Conservation (phyloP, 1,140 invertebrate species). For the Drosophila truncata region DNA sequence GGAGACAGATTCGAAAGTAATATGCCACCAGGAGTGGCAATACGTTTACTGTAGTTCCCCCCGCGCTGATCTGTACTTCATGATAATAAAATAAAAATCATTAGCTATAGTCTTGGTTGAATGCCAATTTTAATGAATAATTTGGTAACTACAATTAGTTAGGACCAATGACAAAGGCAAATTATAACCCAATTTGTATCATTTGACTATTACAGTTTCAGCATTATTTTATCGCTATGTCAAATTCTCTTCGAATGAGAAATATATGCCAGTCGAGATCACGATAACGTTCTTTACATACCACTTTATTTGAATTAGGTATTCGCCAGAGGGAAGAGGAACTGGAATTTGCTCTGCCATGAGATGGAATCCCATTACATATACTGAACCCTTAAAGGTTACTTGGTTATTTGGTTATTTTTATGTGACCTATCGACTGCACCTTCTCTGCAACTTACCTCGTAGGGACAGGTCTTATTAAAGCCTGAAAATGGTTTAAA, state of each 20-base stretch:
- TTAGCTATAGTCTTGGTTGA: neutral
- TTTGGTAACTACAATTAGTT: neutral
- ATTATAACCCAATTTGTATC: neutral
- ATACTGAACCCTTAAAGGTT: constrained; percentile 8
- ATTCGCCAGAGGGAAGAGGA: constrained; percentile 14
- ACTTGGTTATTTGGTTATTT: too few relatives aligned
- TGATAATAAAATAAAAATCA: neutral
- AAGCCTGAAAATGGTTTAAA: too few relatives aligned
- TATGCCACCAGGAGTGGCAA: neutral
- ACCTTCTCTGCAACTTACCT: constrained; percentile 9
- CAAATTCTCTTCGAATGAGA: constrained; percentile 9
- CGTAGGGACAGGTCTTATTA: constrained; percentile 26
- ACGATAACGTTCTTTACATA: neutral
- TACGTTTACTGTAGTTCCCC: neutral
- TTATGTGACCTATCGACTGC: too few relatives aligned
- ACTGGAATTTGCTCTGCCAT: constrained; percentile 13
- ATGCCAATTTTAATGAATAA: neutral
- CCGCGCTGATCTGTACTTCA: neutral
- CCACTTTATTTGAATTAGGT: constrained; percentile 18
- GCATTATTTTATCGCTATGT: neutral
- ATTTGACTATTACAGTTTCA: too few relatives aligned
- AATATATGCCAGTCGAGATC: constrained; percentile 2
- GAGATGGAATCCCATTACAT: constrained; percentile 18
- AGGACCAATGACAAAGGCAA: neutral
- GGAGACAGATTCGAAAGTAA: neutral